Percentiles rank a stretch among this genome's conserved stretches.
Evolutionary conservation across 2,888 invertebrate species (phyloP).

Genomic region (Mycalesis mineus): DNA sequence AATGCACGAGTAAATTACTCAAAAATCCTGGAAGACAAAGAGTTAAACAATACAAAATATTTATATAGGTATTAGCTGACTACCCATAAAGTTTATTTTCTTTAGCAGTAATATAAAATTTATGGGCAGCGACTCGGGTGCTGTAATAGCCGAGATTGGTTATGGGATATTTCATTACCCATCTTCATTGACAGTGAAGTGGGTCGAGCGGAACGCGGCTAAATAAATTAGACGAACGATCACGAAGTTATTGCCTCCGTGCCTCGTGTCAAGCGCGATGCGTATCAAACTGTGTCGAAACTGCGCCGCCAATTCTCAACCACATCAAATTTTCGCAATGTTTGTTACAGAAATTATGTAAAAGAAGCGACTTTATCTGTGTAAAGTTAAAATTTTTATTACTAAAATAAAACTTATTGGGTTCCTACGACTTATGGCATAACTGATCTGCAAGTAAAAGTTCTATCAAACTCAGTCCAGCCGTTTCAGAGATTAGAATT

Average conservation of each 20-base stretch:
- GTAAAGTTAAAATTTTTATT: no score
- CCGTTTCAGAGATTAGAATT: no score
- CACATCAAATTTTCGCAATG: not conserved
- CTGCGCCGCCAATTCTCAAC: constrained; percentile 13
- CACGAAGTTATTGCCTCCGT: constrained; percentile 33
- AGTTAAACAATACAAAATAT: no score
- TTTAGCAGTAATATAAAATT: not conserved
- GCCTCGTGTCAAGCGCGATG: constrained; percentile 19
- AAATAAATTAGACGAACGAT: constrained; percentile 56
- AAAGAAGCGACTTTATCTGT: no score
- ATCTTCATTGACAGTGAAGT: constrained; percentile 56
- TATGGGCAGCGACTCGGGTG: constrained; percentile 3
- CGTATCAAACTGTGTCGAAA: constrained; percentile 17
- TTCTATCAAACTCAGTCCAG: no score
- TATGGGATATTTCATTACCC: constrained; percentile 53
- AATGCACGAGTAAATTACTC: no score
- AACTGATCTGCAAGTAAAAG: no score
- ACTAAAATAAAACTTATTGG: no score
- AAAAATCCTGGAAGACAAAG: no score
- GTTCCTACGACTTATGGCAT: no score
- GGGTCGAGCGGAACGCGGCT: constrained; percentile 61
- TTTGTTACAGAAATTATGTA: not conserved
- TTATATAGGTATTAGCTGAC: no score
- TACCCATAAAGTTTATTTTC: no score
- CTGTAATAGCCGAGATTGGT: constrained; percentile 38